These are phyloP conservation scores for Mirza zaza DNA, from an alignment of 2,113 vertebrate species.

Conservation along the genomic window DNA sequence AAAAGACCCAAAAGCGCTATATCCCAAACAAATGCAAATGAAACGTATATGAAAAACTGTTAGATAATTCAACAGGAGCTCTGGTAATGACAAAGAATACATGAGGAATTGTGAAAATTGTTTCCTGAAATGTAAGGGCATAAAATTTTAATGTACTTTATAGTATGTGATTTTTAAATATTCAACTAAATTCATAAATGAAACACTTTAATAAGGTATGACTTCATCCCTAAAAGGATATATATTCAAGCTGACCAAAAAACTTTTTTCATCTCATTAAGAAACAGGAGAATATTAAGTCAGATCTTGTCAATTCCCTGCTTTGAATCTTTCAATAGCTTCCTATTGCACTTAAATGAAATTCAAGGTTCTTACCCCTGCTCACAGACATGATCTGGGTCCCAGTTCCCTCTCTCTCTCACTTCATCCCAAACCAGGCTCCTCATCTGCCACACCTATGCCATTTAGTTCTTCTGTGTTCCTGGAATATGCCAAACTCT, in stretches of 20 bases:
- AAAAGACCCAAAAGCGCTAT: too few relatives aligned
- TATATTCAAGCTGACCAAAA: not conserved
- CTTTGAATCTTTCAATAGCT: not conserved
- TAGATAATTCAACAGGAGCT: not conserved
- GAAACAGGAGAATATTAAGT: not conserved
- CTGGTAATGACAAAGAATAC: not conserved
- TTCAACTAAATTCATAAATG: not conserved
- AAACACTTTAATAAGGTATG: not conserved
- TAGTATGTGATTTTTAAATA: slow-evolving; percentile 1
- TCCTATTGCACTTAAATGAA: not conserved
- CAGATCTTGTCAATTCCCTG: not conserved
- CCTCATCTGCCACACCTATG: not conserved
- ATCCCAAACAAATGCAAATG: slow-evolving; percentile 18
- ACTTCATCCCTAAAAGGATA: not conserved
- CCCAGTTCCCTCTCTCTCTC: not conserved
- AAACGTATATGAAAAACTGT: not conserved
- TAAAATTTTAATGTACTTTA: slow-evolving; percentile 1
- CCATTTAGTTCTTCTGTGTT: not conserved
- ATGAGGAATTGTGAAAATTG: not conserved
- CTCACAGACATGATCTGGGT: not conserved
- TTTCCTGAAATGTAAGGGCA: not conserved
- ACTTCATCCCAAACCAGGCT: not conserved
- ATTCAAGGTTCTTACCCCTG: not conserved
- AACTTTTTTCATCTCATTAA: not conserved
- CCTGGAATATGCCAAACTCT: not conserved